A percentile compares a stretch with the other conserved stretches of the same genome.
Conservation (phyloP, 2,797 vertebrate species). For the Todus mexicanus region DNA sequence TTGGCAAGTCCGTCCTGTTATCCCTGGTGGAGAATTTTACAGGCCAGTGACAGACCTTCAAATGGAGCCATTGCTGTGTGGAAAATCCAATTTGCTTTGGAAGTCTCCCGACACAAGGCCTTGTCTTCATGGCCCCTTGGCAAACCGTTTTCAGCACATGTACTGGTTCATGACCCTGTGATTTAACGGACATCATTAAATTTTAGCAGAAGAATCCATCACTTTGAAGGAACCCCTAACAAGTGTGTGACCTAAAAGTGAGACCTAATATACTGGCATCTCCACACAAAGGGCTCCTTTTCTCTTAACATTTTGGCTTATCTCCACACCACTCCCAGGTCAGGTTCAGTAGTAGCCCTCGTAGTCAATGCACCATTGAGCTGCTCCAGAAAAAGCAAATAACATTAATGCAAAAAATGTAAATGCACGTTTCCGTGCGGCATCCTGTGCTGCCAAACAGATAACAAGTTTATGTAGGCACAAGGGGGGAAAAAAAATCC, state of each 20-base stretch:
- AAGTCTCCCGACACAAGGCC: slow-evolving; percentile 45
- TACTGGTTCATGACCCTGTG: slow-evolving; percentile 48
- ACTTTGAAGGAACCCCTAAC: slow-evolving; percentile 60
- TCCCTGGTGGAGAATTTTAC: slow-evolving; percentile 39
- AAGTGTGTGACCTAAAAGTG: slow-evolving; percentile 62
- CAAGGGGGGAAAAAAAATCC: slow-evolving; percentile 26
- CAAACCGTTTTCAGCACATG: slow-evolving; percentile 44
- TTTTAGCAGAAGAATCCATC: slow-evolving; percentile 65
- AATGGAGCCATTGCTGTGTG: slow-evolving; percentile 14
- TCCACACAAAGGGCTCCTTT: slow-evolving; percentile 52
- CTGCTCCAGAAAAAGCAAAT: slow-evolving; percentile 32
- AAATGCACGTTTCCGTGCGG: slow-evolving; percentile 6
- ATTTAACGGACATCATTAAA: slow-evolving; percentile 66
- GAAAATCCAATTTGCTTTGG: slow-evolving; percentile 61
- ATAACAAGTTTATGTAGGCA: slow-evolving; percentile 61
- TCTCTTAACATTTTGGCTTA: slow-evolving; percentile 55
- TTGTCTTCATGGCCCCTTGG: slow-evolving; percentile 43
- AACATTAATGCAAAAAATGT: background rate
- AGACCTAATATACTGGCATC: slow-evolving; percentile 45
- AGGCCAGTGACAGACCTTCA: slow-evolving; percentile 50
- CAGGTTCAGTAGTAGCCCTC: slow-evolving; percentile 36
- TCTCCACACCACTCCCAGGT: slow-evolving; percentile 59
- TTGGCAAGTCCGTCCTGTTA: slow-evolving; percentile 17
- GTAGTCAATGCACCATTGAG: slow-evolving; percentile 30
- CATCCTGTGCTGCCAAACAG: slow-evolving; percentile 49